Evolutionary conservation across 2,797 vertebrate species (phyloP).

Genomic region (Neomorphus geoffroyi): DNA sequence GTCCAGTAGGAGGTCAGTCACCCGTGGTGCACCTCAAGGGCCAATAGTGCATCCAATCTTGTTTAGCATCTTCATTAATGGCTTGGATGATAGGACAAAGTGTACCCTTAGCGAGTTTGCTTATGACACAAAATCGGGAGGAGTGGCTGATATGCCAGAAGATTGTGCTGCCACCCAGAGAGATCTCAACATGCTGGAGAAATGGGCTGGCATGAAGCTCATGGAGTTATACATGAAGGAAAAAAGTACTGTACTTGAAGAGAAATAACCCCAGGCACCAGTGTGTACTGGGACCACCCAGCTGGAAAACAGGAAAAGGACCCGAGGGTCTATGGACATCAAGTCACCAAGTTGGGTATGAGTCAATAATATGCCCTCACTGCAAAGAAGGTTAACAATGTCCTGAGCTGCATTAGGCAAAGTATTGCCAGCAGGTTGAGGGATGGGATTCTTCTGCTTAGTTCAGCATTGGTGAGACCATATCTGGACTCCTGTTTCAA

Average conservation of each 20-base stretch:
- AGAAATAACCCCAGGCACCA: fast-evolving
- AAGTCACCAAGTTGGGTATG: background rate
- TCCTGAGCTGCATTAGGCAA: background rate
- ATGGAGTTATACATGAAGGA: background rate
- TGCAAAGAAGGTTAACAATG: background rate
- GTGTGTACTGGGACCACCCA: background rate
- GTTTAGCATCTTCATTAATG: background rate
- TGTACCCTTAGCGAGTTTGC: background rate
- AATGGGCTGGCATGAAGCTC: background rate
- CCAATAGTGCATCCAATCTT: background rate
- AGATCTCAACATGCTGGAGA: background rate
- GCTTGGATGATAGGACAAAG: background rate
- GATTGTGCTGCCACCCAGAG: background rate
- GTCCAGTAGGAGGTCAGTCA: background rate
- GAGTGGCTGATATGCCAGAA: background rate
- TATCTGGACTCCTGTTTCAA: background rate
- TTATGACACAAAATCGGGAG: background rate
- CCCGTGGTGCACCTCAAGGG: background rate
- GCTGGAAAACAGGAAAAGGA: background rate
- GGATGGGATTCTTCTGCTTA: background rate
- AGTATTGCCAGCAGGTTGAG: background rate
- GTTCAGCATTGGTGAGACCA: background rate
- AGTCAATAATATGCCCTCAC: background rate
- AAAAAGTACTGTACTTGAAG: background rate
- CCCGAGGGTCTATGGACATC: background rate